Base-by-base conservation (phyloP, 2,113 vertebrate genomes). In the Tapirus terrestris region DNA sequence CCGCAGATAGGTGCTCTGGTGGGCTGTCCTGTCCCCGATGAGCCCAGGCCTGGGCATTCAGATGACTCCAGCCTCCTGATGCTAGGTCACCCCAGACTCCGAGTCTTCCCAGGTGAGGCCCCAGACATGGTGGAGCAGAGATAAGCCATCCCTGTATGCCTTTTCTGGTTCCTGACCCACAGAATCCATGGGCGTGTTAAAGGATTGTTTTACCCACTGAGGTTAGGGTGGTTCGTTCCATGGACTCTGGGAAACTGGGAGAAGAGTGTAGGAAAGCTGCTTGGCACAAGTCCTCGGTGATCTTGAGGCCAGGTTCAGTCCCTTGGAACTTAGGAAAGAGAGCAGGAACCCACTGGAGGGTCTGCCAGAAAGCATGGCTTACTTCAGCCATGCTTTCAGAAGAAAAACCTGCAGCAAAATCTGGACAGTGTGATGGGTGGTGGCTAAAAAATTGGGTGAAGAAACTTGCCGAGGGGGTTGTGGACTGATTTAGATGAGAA, bases 1-100 rank as follows among this genome's bases (percentile, higher is more conserved):
- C 67, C 33, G 8, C 23, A 11, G 0, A 0, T 12, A 13, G 33
- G 12, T 1, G 2, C 13, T n/a, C 29, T 36, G 39, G 29, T 1
- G 2, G 43, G 51, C 67, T n/a, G 53, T 8, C 8, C 39, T 29
- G 8, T 63, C 27, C 73, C 58, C 53, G 25, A 13, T 5, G 14
- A 7, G 36, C 27, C 43, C 25, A 13, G 89, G 39, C 39, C 23
- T 2, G 12, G 17, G 25, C 8, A 0, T 18, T 61, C 23, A 45
- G 31, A 20, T 27, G 75, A 53, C 36, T 85, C 36, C n/a, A 31
- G 23, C n/a, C n/a, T 68, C 18, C 51, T 56, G 53, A 53, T 2
- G 0, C 33, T 18, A 16, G 31, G 36, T 31, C 29, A 18, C 4
- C 5, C 39, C 31, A 45, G 36, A 8, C 33, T 84, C 79, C 6